Percentiles rank a stretch among this genome's conserved stretches.
phyloP scores from a whole-genome alignment of 2,888 invertebrate species.

The Meteorus colon region DNA sequence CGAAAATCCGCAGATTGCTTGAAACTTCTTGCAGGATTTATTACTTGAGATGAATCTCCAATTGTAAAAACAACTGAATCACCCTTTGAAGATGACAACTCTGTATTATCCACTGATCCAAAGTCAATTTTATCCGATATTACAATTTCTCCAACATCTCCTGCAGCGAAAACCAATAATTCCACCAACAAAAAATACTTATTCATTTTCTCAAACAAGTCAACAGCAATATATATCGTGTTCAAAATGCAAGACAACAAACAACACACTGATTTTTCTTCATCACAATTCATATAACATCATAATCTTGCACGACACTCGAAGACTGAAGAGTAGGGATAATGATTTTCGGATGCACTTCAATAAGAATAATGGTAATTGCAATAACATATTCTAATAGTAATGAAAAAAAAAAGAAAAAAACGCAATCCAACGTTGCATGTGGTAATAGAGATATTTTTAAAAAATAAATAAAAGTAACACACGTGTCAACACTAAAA shows the following conservation, averaged over 20 bases:
- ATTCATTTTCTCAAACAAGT: conserved; percentile 30
- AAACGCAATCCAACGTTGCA: conserved; percentile 37
- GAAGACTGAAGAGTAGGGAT: conserved; percentile 48
- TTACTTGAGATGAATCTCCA: conserved; percentile 20
- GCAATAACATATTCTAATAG: conserved; percentile 26
- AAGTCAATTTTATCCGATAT: conserved; percentile 59
- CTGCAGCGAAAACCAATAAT: conserved; percentile 33
- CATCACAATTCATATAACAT: not conserved
- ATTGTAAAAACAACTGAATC: conserved; percentile 39
- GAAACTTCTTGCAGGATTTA: conserved; percentile 1
- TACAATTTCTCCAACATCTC: conserved; percentile 29
- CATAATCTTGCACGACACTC: conserved; percentile 4
- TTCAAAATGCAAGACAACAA: conserved; percentile 35
- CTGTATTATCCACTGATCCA: conserved; percentile 41
- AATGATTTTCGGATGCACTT: conserved; percentile 55
- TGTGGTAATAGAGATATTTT: conserved; percentile 47
- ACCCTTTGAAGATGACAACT: conserved; percentile 16
- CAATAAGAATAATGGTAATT: conserved; percentile 46
- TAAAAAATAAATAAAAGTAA: conserved; percentile 9
- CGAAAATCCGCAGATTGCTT: conserved; percentile 11
- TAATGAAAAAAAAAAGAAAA: conserved; percentile 15
- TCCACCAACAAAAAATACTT: conserved; percentile 19
- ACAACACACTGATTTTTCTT: conserved; percentile 45
- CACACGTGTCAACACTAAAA: conserved; percentile 17
- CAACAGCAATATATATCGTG: conserved; percentile 32